Evolutionary conservation across 2,113 vertebrate species (phyloP), one percentile per base, ranked within the genome.

Genomic region (Pedetes capensis): DNA sequence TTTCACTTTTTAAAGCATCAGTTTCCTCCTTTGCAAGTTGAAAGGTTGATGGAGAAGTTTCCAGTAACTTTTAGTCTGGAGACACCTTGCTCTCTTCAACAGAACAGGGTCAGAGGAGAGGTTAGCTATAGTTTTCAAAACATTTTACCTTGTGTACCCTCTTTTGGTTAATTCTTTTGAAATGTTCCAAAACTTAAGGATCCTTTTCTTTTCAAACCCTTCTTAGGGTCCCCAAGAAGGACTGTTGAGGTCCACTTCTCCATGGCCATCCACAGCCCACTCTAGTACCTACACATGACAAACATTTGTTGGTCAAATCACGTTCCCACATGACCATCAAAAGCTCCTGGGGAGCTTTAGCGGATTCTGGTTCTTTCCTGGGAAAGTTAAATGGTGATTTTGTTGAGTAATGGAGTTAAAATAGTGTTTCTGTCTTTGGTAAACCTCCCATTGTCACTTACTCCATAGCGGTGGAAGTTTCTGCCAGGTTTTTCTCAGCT

Each of bases 371-470:
- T 34, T 91, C 27, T 89, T 91, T 82, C 68, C 83, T 86, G 39
- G 92, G 63, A 86, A 89, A 87, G 57, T 64, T 27, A n/a, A 29
- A 0, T 84, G 68, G 83, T 80, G 82, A 87, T 88, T 96, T 94
- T 92, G 61, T 83, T 91, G 61, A 94, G 57, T 53, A 91, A 72
- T 82, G 61, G 81, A 94, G 57, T 96, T 71, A 25, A 83, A 91
- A 42, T 75, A 39, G 44, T 61, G 25, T 91, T 87, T 89, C 72
- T 91, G 29, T 79, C 53, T 92, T 91, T 42, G 47, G 72, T 69
- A 87, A 95, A 64, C 22, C 59, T 61, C 71, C 76, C 11, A 17
- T 79, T 75, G 32, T 75, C 66, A 37, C 32, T 89, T 27, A 39
- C 25, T 85, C 11, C 68, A 51, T 34, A 3, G 53, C 71, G 49